phyloP scores from a whole-genome alignment of 2,888 invertebrate genomes.

The Cheilosia vulpina region DNA sequence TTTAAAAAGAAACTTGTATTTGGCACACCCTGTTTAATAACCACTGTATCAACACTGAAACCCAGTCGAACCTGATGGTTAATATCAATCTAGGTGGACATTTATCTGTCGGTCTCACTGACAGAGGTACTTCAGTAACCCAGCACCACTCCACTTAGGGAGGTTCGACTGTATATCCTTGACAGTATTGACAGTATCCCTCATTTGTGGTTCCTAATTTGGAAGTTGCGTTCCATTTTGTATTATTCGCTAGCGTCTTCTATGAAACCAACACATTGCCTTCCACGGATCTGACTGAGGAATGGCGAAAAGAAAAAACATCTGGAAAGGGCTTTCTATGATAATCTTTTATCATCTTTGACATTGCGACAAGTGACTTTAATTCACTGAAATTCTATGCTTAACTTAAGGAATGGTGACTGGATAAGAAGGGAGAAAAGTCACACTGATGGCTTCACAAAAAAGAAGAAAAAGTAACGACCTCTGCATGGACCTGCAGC shows the following conservation, averaged over 20 bases:
- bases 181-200: too few species aligned
- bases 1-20: too few species aligned
- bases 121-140: too few species aligned
- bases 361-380: constrained; percentile 77
- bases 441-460: constrained; percentile 22
- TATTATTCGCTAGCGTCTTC: neutral
- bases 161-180: too few species aligned
- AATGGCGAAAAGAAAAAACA: constrained; percentile 41
- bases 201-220: too few species aligned
- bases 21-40: too few species aligned
- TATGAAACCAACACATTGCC: neutral
- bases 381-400: constrained; percentile 75
- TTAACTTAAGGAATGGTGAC: constrained; percentile 59
- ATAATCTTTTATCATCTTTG: constrained; percentile 77
- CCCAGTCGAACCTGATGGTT: too few species aligned
- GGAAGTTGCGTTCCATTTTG: too few species aligned
- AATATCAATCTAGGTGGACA: too few species aligned
- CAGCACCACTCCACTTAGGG: too few species aligned
- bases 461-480: constrained; percentile 2
- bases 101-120: too few species aligned
- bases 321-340: constrained; percentile 72
- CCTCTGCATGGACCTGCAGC: constrained; percentile 10
- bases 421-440: constrained; percentile 40
- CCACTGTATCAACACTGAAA: too few species aligned
- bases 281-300: neutral